Evolutionary conservation across 2,888 invertebrate genomes (phyloP).

Genomic region (Mycalesis mineus): DNA sequence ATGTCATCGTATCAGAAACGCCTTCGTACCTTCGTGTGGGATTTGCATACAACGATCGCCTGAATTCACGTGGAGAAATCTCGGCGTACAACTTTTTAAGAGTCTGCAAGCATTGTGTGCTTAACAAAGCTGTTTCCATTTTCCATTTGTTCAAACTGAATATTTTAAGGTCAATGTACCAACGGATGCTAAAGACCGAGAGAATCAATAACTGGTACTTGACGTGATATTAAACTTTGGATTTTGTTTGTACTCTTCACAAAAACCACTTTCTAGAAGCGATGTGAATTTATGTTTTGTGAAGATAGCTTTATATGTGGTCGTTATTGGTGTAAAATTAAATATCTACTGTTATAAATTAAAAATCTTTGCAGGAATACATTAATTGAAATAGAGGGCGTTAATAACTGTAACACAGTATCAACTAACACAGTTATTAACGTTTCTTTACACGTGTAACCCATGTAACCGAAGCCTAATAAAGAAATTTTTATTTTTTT

Average conservation of each 20-base stretch:
- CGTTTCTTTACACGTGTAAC: too few relatives aligned
- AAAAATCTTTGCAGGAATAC: too few relatives aligned
- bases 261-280: conserved; percentile 13
- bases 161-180: conserved; percentile 29
- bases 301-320: too few relatives aligned
- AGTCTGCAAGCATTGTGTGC: conserved; percentile 32
- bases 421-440: too few relatives aligned
- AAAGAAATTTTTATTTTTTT: too few relatives aligned
- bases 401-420: too few relatives aligned
- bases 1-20: conserved; percentile 46
- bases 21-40: conserved; percentile 36
- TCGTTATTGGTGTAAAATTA: too few relatives aligned
- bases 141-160: conserved; percentile 30
- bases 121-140: conserved; percentile 32
- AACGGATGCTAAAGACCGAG: conserved; percentile 27
- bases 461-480: too few relatives aligned
- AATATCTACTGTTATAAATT: too few relatives aligned
- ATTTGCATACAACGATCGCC: conserved; percentile 58
- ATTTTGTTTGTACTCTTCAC: conserved; percentile 8
- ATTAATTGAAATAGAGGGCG: too few relatives aligned
- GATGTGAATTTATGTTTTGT: background rate
- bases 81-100: conserved; percentile 44
- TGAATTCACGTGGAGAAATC: conserved; percentile 52
- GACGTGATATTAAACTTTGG: conserved; percentile 20
- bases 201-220: conserved; percentile 30